Conservation (phyloP, 2,113 vertebrate species). For the Sylvilagus bachmani region DNA sequence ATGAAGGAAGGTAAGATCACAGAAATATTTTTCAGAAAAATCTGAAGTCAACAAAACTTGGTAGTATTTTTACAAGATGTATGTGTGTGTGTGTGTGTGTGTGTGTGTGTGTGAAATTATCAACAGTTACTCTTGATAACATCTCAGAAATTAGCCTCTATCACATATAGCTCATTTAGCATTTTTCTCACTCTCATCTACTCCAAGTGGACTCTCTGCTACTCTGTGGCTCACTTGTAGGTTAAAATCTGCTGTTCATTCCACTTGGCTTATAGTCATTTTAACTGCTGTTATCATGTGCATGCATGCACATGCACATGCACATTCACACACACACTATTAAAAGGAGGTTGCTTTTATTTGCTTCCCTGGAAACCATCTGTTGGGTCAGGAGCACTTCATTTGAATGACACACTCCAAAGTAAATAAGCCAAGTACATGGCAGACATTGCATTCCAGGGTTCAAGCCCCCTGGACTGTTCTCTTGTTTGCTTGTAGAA, state of each 20-base stretch:
- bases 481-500: slow-evolving; percentile 50
- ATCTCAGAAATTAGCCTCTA: not conserved
- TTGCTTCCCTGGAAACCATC: not conserved
- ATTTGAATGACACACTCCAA: slow-evolving; percentile 17
- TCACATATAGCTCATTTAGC: not conserved
- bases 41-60: not conserved
- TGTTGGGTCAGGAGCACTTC: not conserved
- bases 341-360: not conserved
- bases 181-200: not conserved
- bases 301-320: not conserved
- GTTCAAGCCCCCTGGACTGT: not conserved
- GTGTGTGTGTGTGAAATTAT: not conserved
- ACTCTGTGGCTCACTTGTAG: not conserved
- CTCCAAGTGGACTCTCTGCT: not conserved
- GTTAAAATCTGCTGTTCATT: slow-evolving; percentile 6
- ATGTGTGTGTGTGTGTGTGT: not conserved
- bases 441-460: slow-evolving; percentile 25
- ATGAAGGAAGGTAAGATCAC: not conserved
- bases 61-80: not conserved
- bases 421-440: not conserved
- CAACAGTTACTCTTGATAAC: slow-evolving; percentile 1
- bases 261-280: slow-evolving; percentile 2
- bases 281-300: not conserved
- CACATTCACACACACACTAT: not conserved
- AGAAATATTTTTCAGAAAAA: not conserved